A percentile compares a stretch with the other conserved stretches of the same genome.
phyloP scores from a whole-genome alignment of 1,140 invertebrate genomes.

The Bombus sibiricus region DNA sequence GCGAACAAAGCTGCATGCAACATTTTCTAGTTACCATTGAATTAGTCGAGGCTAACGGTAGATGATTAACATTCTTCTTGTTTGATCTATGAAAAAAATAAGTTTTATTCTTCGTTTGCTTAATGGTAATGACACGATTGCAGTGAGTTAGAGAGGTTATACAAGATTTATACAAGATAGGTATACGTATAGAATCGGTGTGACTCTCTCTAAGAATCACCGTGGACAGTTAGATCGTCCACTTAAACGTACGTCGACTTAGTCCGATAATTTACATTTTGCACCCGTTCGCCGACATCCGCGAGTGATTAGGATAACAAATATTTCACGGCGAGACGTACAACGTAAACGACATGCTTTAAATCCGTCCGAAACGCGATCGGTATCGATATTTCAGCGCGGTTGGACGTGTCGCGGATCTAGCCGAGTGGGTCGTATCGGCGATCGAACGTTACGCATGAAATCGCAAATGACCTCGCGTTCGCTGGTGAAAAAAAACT shows the following conservation, averaged over 20 bases:
- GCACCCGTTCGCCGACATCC: background rate
- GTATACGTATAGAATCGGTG: no score
- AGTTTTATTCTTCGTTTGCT: no score
- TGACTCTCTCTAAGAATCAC: background rate
- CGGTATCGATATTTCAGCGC: slow-evolving; percentile 4
- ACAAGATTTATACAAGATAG: no score
- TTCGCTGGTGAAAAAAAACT: background rate
- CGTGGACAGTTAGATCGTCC: background rate
- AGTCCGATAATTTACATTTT: background rate
- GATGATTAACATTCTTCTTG: no score
- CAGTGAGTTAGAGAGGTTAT: no score
- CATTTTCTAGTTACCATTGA: background rate
- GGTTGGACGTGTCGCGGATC: slow-evolving; percentile 16
- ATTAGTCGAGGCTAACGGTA: no score
- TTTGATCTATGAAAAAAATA: no score
- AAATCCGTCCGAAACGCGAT: background rate
- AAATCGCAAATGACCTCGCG: slow-evolving; percentile 41
- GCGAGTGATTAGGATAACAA: slow-evolving; percentile 5
- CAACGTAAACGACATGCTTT: background rate
- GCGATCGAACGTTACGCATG: slow-evolving; percentile 43
- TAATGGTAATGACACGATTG: no score
- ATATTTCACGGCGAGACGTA: background rate
- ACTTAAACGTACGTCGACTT: no score
- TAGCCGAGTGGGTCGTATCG: slow-evolving; percentile 7
- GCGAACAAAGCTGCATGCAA: background rate